These are phyloP conservation scores for Diarsia rubi DNA, from an alignment of 2,888 invertebrate genomes.

Conservation along the genomic window DNA sequence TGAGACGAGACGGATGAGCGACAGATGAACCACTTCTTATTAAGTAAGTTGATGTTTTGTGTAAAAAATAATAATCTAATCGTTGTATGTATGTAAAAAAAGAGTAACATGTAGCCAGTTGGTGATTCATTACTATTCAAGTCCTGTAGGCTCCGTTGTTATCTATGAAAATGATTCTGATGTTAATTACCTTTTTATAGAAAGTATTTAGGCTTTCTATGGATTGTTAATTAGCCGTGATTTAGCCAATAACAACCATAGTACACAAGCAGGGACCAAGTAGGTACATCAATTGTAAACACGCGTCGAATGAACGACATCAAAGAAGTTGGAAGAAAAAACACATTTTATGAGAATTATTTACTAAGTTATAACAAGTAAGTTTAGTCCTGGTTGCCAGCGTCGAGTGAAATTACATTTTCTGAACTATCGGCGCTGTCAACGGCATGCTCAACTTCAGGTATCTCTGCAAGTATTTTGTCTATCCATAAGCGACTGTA, in stretches of 20 bases:
- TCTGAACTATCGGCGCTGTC: constrained; percentile 85
- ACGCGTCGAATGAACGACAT: neutral
- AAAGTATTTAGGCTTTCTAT: neutral
- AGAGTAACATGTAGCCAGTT: neutral
- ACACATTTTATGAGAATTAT: constrained; percentile 14
- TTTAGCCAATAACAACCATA: neutral
- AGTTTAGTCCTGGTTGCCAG: constrained; percentile 14
- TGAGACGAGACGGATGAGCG: too few species aligned
- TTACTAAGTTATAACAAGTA: constrained; percentile 14
- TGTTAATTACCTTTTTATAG: neutral
- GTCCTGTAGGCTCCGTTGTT: constrained; percentile 10
- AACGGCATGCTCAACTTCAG: constrained; percentile 60
- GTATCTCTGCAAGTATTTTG: constrained; percentile 73
- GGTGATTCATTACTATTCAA: constrained; percentile 35
- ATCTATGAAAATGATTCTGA: neutral
- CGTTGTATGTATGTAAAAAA: neutral
- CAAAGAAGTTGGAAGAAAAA: constrained; percentile 12
- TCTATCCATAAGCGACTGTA: constrained; percentile 85
- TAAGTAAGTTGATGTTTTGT: neutral
- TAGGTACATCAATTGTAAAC: too few species aligned
- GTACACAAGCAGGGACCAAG: too few species aligned
- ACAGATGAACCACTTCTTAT: too few species aligned
- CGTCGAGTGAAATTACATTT: constrained; percentile 74
- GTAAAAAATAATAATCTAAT: neutral
- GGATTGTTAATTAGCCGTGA: neutral